phyloP scores from a whole-genome alignment of 2,888 invertebrate species.

The Clistopyga incitator region DNA sequence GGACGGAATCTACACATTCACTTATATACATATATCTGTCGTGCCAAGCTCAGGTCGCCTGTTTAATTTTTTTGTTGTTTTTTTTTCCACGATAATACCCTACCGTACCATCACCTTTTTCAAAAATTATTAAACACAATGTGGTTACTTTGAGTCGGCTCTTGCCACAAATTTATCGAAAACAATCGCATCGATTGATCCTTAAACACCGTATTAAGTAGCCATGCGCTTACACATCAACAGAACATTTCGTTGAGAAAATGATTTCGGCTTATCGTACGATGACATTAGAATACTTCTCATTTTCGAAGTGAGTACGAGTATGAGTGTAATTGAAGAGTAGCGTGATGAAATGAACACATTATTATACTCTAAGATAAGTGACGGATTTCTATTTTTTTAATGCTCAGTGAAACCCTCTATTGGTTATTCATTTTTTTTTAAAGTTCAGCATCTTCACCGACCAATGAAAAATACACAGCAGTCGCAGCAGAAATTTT shows the following conservation, averaged over 20 bases:
- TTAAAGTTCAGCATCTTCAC: neutral
- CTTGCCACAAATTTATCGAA: slow-evolving; percentile 13
- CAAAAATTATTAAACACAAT: neutral
- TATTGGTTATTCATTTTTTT: neutral
- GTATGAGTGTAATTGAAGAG: too few species aligned
- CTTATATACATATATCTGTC: slow-evolving; percentile 83
- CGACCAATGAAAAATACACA: neutral
- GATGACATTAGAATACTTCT: too few species aligned
- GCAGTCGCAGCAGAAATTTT: neutral
- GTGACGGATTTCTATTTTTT: too few species aligned
- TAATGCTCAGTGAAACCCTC: neutral
- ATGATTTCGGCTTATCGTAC: too few species aligned
- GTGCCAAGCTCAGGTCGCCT: slow-evolving; percentile 81
- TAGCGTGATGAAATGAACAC: too few species aligned
- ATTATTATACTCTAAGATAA: too few species aligned
- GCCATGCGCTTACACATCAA: neutral
- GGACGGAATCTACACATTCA: slow-evolving; percentile 84
- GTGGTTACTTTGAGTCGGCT: neutral
- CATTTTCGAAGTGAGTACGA: too few species aligned
- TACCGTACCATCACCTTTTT: slow-evolving; percentile 2
- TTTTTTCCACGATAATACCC: neutral
- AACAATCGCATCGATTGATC: neutral
- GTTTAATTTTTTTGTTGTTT: slow-evolving; percentile 69
- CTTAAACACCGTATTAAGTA: neutral
- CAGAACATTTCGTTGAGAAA: too few species aligned